phyloP scores from a whole-genome alignment of 2,113 vertebrate genomes.

The Fregata magnificens region DNA sequence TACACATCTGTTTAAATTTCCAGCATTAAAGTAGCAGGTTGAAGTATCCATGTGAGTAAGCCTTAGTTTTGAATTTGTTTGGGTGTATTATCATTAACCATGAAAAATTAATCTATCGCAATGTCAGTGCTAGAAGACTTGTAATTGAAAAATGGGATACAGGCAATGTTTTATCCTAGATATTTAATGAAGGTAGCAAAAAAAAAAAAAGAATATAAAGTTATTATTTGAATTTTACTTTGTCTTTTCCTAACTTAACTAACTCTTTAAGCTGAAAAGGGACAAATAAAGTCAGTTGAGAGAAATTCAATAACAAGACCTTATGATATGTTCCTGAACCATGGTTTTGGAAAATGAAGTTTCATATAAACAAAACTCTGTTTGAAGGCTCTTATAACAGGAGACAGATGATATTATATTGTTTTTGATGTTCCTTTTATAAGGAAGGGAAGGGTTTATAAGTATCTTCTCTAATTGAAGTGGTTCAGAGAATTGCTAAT shows the following conservation, averaged over 20 bases:
- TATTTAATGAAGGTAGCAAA: not conserved
- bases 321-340: not conserved
- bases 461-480: conserved; percentile 52
- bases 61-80: not conserved
- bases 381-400: conserved; percentile 32
- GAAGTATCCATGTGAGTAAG: not conserved
- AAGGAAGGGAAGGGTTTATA: conserved; percentile 32
- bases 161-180: not conserved
- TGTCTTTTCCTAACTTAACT: not conserved
- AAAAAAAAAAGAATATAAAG: not conserved
- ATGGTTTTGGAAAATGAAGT: conserved; percentile 22
- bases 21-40: not conserved
- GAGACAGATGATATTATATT: conserved; percentile 25
- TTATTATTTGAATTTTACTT: not conserved
- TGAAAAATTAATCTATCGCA: not conserved
- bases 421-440: conserved; percentile 52
- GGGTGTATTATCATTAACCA: not conserved
- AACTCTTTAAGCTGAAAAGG: not conserved
- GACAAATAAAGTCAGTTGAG: not conserved
- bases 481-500: conserved; percentile 48
- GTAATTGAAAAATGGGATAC: not conserved
- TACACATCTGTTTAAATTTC: not conserved
- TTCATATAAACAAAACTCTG: conserved; percentile 40
- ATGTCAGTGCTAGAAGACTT: not conserved
- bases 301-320: not conserved